Conservation (phyloP, 2,888 invertebrate species). For the Crematogaster levior region DNA sequence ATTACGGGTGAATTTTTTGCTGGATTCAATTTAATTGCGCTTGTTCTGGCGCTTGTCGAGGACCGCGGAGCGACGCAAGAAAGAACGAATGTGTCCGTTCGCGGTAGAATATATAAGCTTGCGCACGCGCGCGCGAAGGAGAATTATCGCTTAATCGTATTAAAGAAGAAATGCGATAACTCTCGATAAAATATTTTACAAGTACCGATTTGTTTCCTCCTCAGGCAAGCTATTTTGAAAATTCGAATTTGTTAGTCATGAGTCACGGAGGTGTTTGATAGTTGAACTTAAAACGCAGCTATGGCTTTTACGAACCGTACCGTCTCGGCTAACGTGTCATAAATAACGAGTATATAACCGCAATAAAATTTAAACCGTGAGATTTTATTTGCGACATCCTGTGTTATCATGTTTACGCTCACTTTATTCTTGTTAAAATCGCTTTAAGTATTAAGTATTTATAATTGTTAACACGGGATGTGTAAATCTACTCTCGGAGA, state of each 20-base stretch:
- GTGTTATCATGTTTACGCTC: neutral
- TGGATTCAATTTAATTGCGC: constrained; percentile 43
- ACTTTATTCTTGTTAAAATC: constrained; percentile 6
- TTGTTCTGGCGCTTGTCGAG: neutral
- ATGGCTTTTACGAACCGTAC: constrained; percentile 24
- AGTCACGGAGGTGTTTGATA: neutral
- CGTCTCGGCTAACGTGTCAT: neutral
- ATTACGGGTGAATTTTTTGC: constrained; percentile 33
- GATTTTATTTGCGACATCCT: neutral
- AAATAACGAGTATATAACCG: constrained; percentile 10
- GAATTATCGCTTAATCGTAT: constrained; percentile 10
- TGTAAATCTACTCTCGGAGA: neutral
- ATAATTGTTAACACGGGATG: too few species aligned
- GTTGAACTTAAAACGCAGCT: neutral
- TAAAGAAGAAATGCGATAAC: neutral
- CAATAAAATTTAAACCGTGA: constrained; percentile 11
- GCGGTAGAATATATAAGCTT: neutral
- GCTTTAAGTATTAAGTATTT: neutral
- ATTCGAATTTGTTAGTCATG: neutral
- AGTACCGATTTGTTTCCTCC: neutral
- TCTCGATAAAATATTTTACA: too few species aligned
- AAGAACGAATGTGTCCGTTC: neutral
- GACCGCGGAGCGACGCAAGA: neutral
- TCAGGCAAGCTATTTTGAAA: neutral
- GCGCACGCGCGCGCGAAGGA: neutral